A percentile compares a stretch with the other conserved stretches of the same genome.
These are phyloP conservation scores for Anoplius nigerrimus DNA, from an alignment of 2,888 invertebrate genomes.

Conservation along the genomic window DNA sequence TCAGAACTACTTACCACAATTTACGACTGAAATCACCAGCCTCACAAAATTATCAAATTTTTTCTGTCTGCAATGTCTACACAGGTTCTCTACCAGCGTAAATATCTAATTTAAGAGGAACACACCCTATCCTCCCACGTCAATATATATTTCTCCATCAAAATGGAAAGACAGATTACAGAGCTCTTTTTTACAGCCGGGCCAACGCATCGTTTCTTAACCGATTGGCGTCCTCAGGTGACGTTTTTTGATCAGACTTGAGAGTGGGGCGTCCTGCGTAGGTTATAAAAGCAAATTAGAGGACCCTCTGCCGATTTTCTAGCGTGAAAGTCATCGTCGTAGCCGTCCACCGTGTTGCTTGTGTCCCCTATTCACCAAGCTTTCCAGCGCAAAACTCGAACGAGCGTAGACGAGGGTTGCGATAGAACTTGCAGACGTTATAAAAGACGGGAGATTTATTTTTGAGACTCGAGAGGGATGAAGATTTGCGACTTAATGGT, in stretches of 20 bases:
- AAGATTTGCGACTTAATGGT: too few relatives aligned
- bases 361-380: background rate
- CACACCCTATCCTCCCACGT: too few relatives aligned
- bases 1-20: too few relatives aligned
- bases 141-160: too few relatives aligned
- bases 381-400: slow-evolving; percentile 17
- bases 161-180: too few relatives aligned
- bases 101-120: too few relatives aligned
- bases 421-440: slow-evolving; percentile 33
- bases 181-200: background rate
- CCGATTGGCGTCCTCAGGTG: slow-evolving; percentile 36
- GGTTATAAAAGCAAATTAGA: slow-evolving; percentile 54
- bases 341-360: slow-evolving; percentile 7
- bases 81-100: too few relatives aligned
- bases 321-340: slow-evolving; percentile 33
- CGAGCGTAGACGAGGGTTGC: slow-evolving; percentile 33
- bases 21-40: too few relatives aligned
- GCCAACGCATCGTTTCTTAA: slow-evolving; percentile 11
- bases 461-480: background rate
- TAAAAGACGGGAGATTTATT: background rate
- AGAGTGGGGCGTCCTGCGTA: slow-evolving; percentile 7
- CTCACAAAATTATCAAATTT: too few relatives aligned
- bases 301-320: slow-evolving; percentile 37
- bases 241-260: slow-evolving; percentile 45
- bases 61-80: too few relatives aligned